A percentile compares a stretch with the other conserved stretches of the same genome.
Evolutionary conservation across 2,888 invertebrate genomes (phyloP).

Genomic region (Sepiola atlantica): DNA sequence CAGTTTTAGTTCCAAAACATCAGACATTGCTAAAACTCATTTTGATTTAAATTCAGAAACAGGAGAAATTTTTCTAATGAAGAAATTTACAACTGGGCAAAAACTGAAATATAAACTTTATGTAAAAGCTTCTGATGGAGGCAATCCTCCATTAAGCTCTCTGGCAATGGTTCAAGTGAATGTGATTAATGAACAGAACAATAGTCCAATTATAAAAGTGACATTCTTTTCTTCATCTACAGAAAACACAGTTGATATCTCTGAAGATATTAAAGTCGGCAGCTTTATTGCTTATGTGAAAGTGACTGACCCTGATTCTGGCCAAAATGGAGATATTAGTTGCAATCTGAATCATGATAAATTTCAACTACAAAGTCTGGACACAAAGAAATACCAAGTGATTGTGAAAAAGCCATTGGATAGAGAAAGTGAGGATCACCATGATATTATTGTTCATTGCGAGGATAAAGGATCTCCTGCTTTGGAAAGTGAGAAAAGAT

Average conservation of each 20-base stretch:
- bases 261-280: background rate
- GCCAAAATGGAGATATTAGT: background rate
- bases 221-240: background rate
- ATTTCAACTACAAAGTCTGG: background rate
- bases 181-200: background rate
- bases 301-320: background rate
- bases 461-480: background rate
- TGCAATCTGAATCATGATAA: background rate
- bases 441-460: conserved; percentile 2
- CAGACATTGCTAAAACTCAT: background rate
- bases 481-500: background rate
- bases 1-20: background rate
- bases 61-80: background rate
- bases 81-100: background rate
- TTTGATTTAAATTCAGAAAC: background rate
- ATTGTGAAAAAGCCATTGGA: background rate
- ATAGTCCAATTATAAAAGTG: background rate
- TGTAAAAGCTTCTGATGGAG: conserved; percentile 2
- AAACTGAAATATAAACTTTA: background rate
- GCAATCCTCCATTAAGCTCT: background rate
- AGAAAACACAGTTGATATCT: background rate
- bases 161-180: background rate
- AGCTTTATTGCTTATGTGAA: background rate
- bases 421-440: background rate
- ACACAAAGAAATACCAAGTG: background rate